Evolutionary conservation across 2,797 vertebrate species (phyloP).

Genomic region (Lithobates pipiens): DNA sequence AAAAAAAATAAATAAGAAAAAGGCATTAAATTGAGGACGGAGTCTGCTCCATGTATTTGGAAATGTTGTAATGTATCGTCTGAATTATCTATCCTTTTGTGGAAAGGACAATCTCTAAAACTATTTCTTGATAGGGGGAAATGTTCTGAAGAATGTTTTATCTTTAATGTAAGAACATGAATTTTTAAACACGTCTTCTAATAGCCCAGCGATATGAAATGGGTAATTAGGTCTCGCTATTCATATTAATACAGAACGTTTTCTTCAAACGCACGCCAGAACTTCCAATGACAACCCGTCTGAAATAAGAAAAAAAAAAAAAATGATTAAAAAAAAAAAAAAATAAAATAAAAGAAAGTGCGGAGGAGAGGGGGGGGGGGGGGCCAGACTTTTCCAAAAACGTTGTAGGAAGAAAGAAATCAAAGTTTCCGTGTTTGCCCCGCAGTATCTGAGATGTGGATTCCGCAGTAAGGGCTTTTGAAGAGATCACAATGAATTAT

Average conservation of each 20-base stretch:
- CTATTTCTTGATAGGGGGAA: not conserved
- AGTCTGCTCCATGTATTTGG: too few species aligned
- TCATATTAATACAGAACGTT: not conserved
- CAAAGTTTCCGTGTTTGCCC: constrained; percentile 8
- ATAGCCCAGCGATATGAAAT: not conserved
- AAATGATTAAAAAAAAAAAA: too few species aligned
- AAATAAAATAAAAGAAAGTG: too few species aligned
- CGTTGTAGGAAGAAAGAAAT: not conserved
- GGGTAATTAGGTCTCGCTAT: constrained; percentile 14
- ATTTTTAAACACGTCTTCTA: constrained; percentile 19
- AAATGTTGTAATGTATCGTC: too few species aligned
- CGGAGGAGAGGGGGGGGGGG: too few species aligned
- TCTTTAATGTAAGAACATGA: constrained; percentile 22
- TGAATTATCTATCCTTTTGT: too few species aligned
- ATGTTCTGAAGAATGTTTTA: not conserved
- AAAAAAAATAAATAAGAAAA: too few species aligned
- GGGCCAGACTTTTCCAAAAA: not conserved
- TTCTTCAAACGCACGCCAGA: not conserved
- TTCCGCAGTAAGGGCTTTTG: not conserved
- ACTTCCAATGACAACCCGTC: not conserved
- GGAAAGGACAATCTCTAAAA: too few species aligned
- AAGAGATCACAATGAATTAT: not conserved
- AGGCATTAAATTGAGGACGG: too few species aligned
- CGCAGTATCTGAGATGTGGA: not conserved
- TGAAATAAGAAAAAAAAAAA: not conserved